Conservation (phyloP, 1,140 invertebrate species). For the Drosophila punjabiensis region DNA sequence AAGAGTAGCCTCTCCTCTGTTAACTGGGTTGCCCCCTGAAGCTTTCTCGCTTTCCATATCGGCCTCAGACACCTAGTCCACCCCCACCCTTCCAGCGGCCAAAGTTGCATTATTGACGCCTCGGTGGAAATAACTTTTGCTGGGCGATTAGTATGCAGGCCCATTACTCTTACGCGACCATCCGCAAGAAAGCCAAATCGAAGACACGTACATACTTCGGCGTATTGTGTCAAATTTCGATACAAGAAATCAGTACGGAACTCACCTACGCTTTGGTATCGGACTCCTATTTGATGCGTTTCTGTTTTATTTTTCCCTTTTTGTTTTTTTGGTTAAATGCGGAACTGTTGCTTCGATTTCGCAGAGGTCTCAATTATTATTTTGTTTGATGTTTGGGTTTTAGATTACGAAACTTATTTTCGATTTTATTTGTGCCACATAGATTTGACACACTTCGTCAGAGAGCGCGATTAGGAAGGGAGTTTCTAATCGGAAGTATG, state of each 20-base stretch:
- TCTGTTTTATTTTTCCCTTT: slow-evolving; percentile 7
- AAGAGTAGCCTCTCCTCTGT: slow-evolving; percentile 54
- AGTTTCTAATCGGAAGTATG: neutral
- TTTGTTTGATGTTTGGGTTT: slow-evolving; percentile 46
- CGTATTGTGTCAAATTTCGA: slow-evolving; percentile 83
- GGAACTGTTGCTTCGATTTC: slow-evolving; percentile 55
- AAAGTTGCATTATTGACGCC: slow-evolving; percentile 75
- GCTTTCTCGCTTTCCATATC: slow-evolving; percentile 83
- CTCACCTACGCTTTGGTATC: slow-evolving; percentile 73
- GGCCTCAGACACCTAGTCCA: slow-evolving; percentile 28
- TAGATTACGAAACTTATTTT: slow-evolving; percentile 72
- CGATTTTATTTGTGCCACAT: slow-evolving; percentile 60
- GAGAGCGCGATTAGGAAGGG: neutral
- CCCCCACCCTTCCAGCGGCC: slow-evolving; percentile 20
- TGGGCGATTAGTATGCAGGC: slow-evolving; percentile 69
- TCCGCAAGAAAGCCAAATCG: slow-evolving; percentile 72
- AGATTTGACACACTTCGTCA: slow-evolving; percentile 41
- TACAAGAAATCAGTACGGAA: slow-evolving; percentile 84
- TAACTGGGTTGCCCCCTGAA: slow-evolving; percentile 73
- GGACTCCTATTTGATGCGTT: slow-evolving; percentile 49
- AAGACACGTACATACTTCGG: slow-evolving; percentile 76
- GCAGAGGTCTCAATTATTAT: slow-evolving; percentile 47
- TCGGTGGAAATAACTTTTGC: slow-evolving; percentile 76
- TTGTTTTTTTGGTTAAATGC: slow-evolving; percentile 38
- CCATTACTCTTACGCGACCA: slow-evolving; percentile 71